Conservation (phyloP, 1,140 invertebrate species). For the Hydropsyche tenuis region DNA sequence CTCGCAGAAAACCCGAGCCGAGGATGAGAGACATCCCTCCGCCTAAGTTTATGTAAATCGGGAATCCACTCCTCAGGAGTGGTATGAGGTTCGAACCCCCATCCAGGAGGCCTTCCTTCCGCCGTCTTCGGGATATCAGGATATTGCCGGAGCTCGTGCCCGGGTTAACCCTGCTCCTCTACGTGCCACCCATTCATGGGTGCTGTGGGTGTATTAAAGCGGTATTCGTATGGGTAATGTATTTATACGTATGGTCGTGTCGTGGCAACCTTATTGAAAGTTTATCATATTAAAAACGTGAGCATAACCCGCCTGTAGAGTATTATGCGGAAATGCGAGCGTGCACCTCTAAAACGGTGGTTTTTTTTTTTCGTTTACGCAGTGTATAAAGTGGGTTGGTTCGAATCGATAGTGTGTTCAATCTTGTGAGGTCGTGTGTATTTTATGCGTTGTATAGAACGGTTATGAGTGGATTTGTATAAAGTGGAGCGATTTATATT, state of each 20-base stretch:
- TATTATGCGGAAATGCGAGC: no score
- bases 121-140: slow-evolving; percentile 15
- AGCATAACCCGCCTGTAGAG: not conserved
- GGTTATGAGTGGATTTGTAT: no score
- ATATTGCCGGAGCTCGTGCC: not conserved
- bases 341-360: no score
- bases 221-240: no score
- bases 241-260: not conserved
- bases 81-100: not conserved
- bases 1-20: not conserved
- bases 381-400: no score
- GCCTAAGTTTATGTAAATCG: slow-evolving; percentile 33
- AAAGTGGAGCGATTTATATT: no score
- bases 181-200: slow-evolving; percentile 7
- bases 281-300: slow-evolving; percentile 29
- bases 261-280: slow-evolving; percentile 17
- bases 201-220: no score
- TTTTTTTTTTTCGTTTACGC: no score
- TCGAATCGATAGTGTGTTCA: no score
- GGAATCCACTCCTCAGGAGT: not conserved
- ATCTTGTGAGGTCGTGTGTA: no score
- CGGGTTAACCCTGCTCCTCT: not conserved
- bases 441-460: no score
- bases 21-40: not conserved
- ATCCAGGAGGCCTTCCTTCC: not conserved